A percentile compares a stretch with the other conserved stretches of the same genome.
Evolutionary conservation across 2,888 invertebrate genomes (phyloP).

Genomic region (Amblyjoppa fuscipennis): DNA sequence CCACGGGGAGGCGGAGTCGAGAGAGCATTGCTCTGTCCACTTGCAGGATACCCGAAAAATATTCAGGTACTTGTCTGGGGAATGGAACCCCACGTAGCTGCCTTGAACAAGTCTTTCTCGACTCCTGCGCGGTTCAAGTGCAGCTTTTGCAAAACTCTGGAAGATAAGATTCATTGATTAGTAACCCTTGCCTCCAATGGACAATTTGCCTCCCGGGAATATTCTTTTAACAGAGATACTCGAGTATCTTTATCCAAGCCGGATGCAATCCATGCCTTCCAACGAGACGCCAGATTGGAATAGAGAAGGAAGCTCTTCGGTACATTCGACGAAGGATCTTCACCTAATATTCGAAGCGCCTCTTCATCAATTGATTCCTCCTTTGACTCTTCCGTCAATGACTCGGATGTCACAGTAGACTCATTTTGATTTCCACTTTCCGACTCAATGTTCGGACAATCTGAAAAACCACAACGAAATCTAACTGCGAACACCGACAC

Average conservation of each 20-base stretch:
- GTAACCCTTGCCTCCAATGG: no score
- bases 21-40: no score
- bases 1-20: no score
- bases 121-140: no score
- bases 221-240: conserved; percentile 47
- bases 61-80: no score
- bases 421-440: neutral
- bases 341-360: neutral
- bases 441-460: conserved; percentile 5
- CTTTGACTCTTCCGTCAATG: neutral
- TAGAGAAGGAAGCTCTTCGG: neutral
- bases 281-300: conserved; percentile 28
- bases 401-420: neutral
- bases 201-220: conserved; percentile 64
- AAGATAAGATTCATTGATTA: no score
- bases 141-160: no score
- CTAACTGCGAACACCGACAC: neutral
- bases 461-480: neutral
- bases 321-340: neutral
- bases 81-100: no score
- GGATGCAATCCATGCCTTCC: conserved; percentile 50
- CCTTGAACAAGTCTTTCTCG: no score
- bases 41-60: no score
- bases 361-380: neutral
- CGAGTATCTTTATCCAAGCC: conserved; percentile 66